Evolutionary conservation across 2,113 vertebrate genomes (phyloP), one percentile per base, ranked within the genome.

Genomic region (Sminthopsis crassicaudata): DNA sequence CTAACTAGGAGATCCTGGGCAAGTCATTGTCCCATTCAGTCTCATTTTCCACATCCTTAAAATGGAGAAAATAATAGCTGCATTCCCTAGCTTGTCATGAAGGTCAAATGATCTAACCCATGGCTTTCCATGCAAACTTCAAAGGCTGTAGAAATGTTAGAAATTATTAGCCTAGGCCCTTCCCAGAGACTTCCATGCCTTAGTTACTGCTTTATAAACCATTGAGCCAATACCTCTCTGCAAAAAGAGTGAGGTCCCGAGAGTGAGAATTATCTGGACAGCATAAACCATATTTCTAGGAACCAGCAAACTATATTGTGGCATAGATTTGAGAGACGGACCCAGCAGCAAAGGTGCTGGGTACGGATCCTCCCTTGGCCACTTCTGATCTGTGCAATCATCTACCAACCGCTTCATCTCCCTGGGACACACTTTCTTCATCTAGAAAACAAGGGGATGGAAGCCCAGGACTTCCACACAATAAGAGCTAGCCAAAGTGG

Each of bases 31-130:
- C 55, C 96, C 91, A 93, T 53, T 91, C 53, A 93, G 55, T 54
- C 94, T 94, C 30, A 89, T 24, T 96, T 96, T 91, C 93, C 60
- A 97, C 26, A 93, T 92, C 94, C 96, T 92, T 90, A 51, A 94
- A 94, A 84, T 55, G 84, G 89, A 91, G 91, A 26, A 91, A 46
- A 91, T 67, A 22, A 92, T 93, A 93, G 46, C 46, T 10, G 26
- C 36, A 42, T 84, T 84, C n/a, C 6, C 36, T 67, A 91, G 1
- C 30, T 96, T 93, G 90, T 92, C 94, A n/a, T 92, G 94, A 95
- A 30, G 52, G 53, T 91, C 53, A 92, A 93, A 91, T 54, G 76
- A 12, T 25, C 46, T 30, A 26, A 55, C 91, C 14, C 30, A 8
- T 8, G 96, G 48, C 36, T 76, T 76, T 76, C n/a, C n/a, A n/a